A percentile compares a stretch with the other conserved stretches of the same genome.
phyloP scores from a whole-genome alignment of 1,140 invertebrate genomes.

The Octopus bimaculoides region DNA sequence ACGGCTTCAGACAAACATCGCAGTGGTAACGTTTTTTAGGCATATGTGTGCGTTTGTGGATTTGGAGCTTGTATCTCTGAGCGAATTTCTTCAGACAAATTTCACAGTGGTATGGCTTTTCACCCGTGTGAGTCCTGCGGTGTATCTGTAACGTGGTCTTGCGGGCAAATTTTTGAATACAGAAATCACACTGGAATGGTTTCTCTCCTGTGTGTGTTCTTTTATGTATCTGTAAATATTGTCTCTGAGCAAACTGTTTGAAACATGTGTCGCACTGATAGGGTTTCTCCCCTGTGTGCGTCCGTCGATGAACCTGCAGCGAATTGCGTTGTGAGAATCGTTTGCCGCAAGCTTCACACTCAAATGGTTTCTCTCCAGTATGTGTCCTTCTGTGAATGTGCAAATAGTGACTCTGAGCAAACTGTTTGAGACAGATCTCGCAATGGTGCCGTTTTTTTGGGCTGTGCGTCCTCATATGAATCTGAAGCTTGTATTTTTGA shows the following conservation, averaged over 20 bases:
- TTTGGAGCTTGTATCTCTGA: constrained; percentile 5
- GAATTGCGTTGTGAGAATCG: constrained; percentile 68
- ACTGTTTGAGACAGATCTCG: constrained; percentile 14
- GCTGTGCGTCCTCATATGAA: constrained; percentile 9
- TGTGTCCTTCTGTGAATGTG: constrained; percentile 54
- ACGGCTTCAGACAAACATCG: constrained; percentile 1
- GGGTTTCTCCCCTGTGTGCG: constrained; percentile 25
- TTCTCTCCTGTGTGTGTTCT: constrained; percentile 36
- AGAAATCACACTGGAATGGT: constrained; percentile 32
- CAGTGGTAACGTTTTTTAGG: constrained; percentile 13
- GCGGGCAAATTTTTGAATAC: constrained; percentile 40
- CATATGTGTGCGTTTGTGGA: constrained; percentile 12
- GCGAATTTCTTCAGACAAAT: constrained; percentile 79
- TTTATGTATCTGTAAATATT: constrained; percentile 20
- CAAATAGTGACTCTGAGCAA: constrained; percentile 12
- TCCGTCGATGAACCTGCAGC: constrained; percentile 23
- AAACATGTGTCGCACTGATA: constrained; percentile 24
- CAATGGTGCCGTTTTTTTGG: constrained; percentile 12
- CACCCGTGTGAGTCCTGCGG: constrained; percentile 69
- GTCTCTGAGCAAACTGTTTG: constrained; percentile 18
- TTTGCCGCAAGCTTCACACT: constrained; percentile 84
- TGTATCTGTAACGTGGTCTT: constrained; percentile 22
- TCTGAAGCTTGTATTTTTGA: constrained; percentile 9
- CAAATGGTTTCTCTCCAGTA: constrained; percentile 84
- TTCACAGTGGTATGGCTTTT: constrained; percentile 83